Evolutionary conservation across 92 coral and sea anemone species (phyloP), one percentile per base, ranked within the genome.

Genomic region (Palythoa caribaeorum): DNA sequence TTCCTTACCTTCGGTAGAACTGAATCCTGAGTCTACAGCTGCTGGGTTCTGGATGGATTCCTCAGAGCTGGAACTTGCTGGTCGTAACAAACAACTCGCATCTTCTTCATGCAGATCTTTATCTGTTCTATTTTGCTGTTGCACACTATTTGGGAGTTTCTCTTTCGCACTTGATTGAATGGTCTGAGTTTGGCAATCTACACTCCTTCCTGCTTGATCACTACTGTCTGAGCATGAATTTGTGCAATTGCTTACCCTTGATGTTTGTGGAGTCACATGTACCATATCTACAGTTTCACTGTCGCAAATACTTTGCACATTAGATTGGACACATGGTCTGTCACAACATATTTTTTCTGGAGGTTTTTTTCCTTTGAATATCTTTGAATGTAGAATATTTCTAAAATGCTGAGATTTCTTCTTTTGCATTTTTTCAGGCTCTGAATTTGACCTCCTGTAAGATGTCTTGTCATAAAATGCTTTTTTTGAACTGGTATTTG

Each of bases 351-450:
- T 15, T 11, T 10, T 52, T 48, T 39, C 13, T 10, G 39, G 13
- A 19, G 48, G 19, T 21, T 66, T 68, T 47, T 48, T 81, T 7
- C n/a, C 38, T 51, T 81, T 81, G 7, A 81, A 66, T 20, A 80
- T 38, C 54, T 79, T 79, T 38, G 85, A 72, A 8, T 21, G 59
- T 60, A 19, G 76, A 28, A 66, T 81, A 28, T 28, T 28, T 35
- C 39, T 81, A 39, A 81, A 81, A 44, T 76, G 21, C 9, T 21
- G 47, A 1, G 86, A 81, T 21, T 81, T 81, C 86, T 79, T 79
- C 15, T 35, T 36, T 21, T 20, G 14, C 1, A 12, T 9, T 3
- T 28, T 81, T 70, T 21, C 76, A 47, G 47, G 8, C 15, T 50
- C 40, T 11, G 75, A 65, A 12, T 81, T 37, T 47, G 86, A 81